These are phyloP conservation scores for Nomada goodeniana DNA, from an alignment of 2,888 invertebrate genomes.

Conservation along the genomic window DNA sequence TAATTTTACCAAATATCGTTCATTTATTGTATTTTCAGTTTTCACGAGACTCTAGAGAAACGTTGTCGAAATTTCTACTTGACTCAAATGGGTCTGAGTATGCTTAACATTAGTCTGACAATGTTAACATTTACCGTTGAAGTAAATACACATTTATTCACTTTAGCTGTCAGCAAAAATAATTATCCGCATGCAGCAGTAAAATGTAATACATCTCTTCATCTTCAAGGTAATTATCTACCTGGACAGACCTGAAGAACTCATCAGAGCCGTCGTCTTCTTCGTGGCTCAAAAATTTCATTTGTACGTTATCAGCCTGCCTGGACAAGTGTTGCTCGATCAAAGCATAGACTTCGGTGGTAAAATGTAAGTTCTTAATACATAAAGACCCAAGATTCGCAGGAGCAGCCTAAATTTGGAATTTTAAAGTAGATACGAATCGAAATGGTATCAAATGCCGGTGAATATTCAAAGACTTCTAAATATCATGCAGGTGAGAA, in stretches of 20 bases:
- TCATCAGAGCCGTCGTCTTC: not conserved
- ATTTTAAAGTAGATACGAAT: not conserved
- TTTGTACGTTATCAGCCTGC: constrained; percentile 11
- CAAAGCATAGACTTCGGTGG: not conserved
- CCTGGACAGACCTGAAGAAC: constrained; percentile 2
- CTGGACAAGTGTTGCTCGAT: constrained; percentile 11
- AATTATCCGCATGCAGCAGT: not conserved
- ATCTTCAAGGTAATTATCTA: constrained; percentile 12
- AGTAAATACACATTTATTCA: constrained; percentile 3
- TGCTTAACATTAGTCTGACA: constrained; percentile 14
- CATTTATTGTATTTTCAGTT: constrained; percentile 3
- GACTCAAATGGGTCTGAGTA: constrained; percentile 19
- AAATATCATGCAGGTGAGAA: constrained; percentile 17
- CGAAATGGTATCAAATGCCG: constrained; percentile 39
- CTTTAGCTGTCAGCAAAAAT: too few species aligned
- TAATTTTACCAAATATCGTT: not conserved
- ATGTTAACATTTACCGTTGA: too few species aligned
- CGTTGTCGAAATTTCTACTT: constrained; percentile 5
- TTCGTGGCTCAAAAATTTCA: constrained; percentile 10
- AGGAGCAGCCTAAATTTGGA: too few species aligned
- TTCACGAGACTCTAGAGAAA: constrained; percentile 1
- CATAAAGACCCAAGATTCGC: not conserved
- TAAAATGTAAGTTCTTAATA: constrained; percentile 7
- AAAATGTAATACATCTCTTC: not conserved
- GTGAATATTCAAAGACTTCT: constrained; percentile 27